Base-by-base conservation (phyloP, 2,888 invertebrate species). In the Agrochola lota region DNA sequence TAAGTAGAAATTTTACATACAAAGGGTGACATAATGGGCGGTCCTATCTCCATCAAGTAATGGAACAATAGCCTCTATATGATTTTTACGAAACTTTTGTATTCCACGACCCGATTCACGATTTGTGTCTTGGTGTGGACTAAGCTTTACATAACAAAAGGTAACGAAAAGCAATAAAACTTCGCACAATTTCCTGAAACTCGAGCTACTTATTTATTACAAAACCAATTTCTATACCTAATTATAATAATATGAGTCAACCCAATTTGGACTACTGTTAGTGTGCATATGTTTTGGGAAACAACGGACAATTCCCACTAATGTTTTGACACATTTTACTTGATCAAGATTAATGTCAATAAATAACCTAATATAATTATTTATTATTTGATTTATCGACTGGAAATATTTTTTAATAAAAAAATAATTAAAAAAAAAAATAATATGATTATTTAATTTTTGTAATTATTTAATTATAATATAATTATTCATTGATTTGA, bases 141-240 rank as follows among this genome's bases (percentile, higher is more conserved):
- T 15, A 30, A 79, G 20, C 17, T 46, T 78, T n/a, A 82, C 26
- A 60, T 55, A 75, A 84, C 52, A 76, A 76, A 40, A 40, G 43
- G 35, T 59, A 74, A 80, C 15, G 68, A 46, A 72, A 80, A 76
- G n/a, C 62, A 81, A 81, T 71, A 74, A 57, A 77, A 84, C 81
- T 84, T 71, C 30, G 17, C 12, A 30, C 49, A 76, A 84, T 80
- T 84, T 83, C 80, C 84, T 71, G 77, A 84, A 84, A 84, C 57
- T 80, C 60, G 5, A 60, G n/a, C 30, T 68, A 73, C 72, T 73
- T 71, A 64, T 74, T 73, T 71, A 68, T 77, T 74, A 77, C 73
- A 15, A 71, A 71, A 71, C 67, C 71, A 84, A 83, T 83, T 35
- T 59, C 49, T 46, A 11, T 7, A 46, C 4, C 49, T 64, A 69